Percentiles rank a stretch among this genome's conserved stretches.
phyloP scores from a whole-genome alignment of 2,113 vertebrate genomes.

The Zonotrichia leucophrys region DNA sequence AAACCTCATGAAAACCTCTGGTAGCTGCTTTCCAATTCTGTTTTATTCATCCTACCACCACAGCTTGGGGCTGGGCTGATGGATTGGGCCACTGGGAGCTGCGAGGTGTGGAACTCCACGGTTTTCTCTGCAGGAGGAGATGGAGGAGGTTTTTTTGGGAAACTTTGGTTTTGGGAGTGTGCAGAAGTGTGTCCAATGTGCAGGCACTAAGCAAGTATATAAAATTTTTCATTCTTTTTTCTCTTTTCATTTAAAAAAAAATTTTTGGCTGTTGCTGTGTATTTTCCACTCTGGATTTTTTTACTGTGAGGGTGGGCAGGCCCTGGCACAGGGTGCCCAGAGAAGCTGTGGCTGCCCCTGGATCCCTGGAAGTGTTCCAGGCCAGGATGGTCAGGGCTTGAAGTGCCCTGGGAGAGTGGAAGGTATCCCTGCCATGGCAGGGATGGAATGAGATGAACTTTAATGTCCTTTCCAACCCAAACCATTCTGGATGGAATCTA shows the following conservation, averaged over 20 bases:
- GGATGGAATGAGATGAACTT: accelerated
- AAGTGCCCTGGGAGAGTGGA: accelerated
- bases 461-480: not conserved
- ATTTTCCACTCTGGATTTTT: not conserved
- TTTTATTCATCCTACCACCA: not conserved
- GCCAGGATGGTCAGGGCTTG: accelerated
- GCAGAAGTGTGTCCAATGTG: not conserved
- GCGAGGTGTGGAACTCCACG: not conserved
- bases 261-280: not conserved
- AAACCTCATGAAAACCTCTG: not conserved
- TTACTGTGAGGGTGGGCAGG: accelerated
- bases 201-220: not conserved
- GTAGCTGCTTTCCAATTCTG: not conserved
- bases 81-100: not conserved
- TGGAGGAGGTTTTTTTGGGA: not conserved
- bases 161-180: not conserved
- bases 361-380: not conserved
- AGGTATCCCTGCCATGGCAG: not conserved
- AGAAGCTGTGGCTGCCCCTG: not conserved
- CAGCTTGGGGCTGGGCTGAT: not conserved
- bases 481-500: accelerated
- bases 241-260: no score
- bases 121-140: not conserved
- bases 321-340: not conserved
- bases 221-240: accelerated